Evolutionary conservation across 2,888 invertebrate species (phyloP), one percentile per base, ranked within the genome.

Genomic region (Operophtera brumata): DNA sequence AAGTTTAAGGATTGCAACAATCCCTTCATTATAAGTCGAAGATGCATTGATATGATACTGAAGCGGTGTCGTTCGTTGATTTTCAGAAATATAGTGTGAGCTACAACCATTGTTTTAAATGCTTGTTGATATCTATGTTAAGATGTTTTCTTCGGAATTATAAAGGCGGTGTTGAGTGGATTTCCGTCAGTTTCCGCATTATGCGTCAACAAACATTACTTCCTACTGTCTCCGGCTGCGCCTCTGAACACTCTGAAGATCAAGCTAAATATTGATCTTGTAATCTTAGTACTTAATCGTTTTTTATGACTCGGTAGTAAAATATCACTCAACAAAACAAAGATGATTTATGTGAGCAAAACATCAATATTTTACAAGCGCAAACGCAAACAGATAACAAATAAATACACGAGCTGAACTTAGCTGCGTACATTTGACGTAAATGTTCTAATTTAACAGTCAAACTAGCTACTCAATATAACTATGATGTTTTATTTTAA

Each of bases 201-300:
- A 62, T 75, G 73, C 80, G 78, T 80, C 78, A 79, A 56, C 67
- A 67, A 73, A 72, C 78, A 80, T 81, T 20, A 48, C 44, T 78
- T 75, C 68, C 70, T 20, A 20, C 2, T 4, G 20, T 20, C 20
- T 20, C 20, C 20, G 2, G 70, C 69, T 67, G 67, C 64, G 60
- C 67, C 64, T 66, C 59, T 73, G 78, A 80, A 56, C 46, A 57
- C 46, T 42, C n/a, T n/a, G n/a, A 25, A 50, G 59, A 50, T 47
- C 32, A 47, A 50, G 50, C 39, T 39, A 34, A 41, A 11, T 34
- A 48, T 48, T 45, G 10, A 39, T 39, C 26, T 5, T 40, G 34
- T 44, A 13, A 47, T 47, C 42, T 43, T 34, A 42, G 36, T 13
- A 36, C 13, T 36, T 2, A 1, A 13, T 6, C 7, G 2, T 20